phyloP scores from a whole-genome alignment of 92 coral and sea anemone genomes.

The Palythoa heliodiscus region DNA sequence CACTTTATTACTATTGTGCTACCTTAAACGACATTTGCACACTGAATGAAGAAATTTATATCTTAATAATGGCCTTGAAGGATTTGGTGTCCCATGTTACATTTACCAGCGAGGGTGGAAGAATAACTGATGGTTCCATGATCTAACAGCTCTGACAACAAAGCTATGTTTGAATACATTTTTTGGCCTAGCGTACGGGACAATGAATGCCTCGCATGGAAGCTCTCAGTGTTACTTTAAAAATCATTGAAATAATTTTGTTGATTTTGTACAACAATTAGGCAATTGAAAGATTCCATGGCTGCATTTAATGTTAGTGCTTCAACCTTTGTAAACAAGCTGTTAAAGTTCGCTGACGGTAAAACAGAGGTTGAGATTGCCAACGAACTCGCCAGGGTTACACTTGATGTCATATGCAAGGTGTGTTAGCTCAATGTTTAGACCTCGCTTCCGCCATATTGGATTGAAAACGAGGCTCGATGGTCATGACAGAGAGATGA shows the following conservation, averaged over 20 bases:
- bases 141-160: too few relatives aligned
- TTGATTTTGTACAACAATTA: background rate
- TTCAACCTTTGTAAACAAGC: background rate
- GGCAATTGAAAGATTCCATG: slow-evolving; percentile 41
- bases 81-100: too few relatives aligned
- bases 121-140: too few relatives aligned
- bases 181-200: background rate
- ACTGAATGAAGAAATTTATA: too few relatives aligned
- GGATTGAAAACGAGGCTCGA: background rate
- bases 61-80: too few relatives aligned
- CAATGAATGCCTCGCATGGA: background rate
- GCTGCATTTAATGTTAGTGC: slow-evolving; percentile 35
- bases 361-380: slow-evolving; percentile 27
- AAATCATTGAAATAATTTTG: background rate
- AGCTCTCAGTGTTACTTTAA: background rate
- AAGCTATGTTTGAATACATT: background rate
- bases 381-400: slow-evolving; percentile 26
- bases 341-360: slow-evolving; percentile 26
- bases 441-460: too few relatives aligned
- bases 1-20: too few relatives aligned
- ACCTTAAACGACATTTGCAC: too few relatives aligned
- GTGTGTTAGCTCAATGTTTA: background rate
- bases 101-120: too few relatives aligned
- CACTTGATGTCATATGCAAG: slow-evolving; percentile 31
- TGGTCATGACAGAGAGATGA: too few relatives aligned